These are phyloP conservation scores for Palythoa grandiflora DNA, from an alignment of 92 coral and sea anemone genomes.

Conservation along the genomic window DNA sequence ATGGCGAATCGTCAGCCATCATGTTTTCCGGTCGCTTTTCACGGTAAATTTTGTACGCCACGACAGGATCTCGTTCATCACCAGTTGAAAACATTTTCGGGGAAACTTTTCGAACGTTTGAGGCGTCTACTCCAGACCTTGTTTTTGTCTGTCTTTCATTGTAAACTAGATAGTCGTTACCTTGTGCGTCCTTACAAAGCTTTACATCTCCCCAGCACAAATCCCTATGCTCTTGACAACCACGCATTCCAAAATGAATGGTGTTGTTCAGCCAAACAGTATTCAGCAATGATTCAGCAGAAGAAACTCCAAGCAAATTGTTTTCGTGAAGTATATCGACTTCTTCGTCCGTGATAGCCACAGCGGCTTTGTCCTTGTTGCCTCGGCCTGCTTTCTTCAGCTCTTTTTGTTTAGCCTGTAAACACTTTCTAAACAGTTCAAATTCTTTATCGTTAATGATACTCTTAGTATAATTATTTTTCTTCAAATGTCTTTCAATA, in stretches of 20 bases:
- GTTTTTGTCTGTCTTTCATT: slow-evolving; percentile 49
- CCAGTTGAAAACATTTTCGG: slow-evolving; percentile 39
- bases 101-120: slow-evolving; percentile 33
- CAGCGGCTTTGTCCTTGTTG: slow-evolving; percentile 65
- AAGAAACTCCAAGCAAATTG: slow-evolving; percentile 55
- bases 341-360: slow-evolving; percentile 49
- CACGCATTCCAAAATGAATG: slow-evolving; percentile 57
- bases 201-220: slow-evolving; percentile 62
- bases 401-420: slow-evolving; percentile 55
- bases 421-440: slow-evolving; percentile 54
- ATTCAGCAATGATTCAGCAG: slow-evolving; percentile 59
- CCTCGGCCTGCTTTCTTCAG: slow-evolving; percentile 63
- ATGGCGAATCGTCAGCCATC: slow-evolving; percentile 59
- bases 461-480: slow-evolving; percentile 51
- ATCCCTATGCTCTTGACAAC: slow-evolving; percentile 66
- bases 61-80: slow-evolving; percentile 70
- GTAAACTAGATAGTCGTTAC: slow-evolving; percentile 40
- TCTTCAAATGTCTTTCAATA: slow-evolving; percentile 52
- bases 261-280: slow-evolving; percentile 66
- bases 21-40: slow-evolving; percentile 65
- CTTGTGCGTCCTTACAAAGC: slow-evolving; percentile 49
- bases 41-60: slow-evolving; percentile 64
- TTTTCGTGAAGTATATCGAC: slow-evolving; percentile 57
- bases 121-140: slow-evolving; percentile 41
- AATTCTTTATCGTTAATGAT: slow-evolving; percentile 55